Percentiles rank a stretch among this genome's conserved stretches.
These are phyloP conservation scores for Pelecanus crispus DNA, from an alignment of 2,113 vertebrate genomes.

Conservation along the genomic window DNA sequence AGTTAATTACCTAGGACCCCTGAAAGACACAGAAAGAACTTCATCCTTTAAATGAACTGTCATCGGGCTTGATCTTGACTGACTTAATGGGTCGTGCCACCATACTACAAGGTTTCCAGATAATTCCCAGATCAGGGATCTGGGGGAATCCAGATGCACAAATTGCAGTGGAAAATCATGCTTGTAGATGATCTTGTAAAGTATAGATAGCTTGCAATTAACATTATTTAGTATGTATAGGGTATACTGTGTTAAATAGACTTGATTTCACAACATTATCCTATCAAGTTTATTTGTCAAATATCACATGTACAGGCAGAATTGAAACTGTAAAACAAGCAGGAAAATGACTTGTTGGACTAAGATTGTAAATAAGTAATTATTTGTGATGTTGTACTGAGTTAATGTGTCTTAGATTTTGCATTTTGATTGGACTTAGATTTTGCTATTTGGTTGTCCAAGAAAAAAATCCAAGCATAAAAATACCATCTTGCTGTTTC, in stretches of 20 bases:
- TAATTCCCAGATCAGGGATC: neutral
- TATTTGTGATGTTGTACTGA: neutral
- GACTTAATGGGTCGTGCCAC: accelerated
- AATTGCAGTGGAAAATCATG: neutral
- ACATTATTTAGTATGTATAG: neutral
- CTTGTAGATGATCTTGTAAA: neutral
- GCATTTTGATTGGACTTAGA: neutral
- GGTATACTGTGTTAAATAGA: neutral
- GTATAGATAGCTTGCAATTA: neutral
- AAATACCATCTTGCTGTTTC: neutral
- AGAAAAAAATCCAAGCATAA: neutral
- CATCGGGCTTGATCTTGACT: neutral
- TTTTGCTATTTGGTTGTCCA: neutral
- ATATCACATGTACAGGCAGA: neutral
- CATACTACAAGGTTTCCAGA: neutral
- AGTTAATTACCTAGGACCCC: neutral
- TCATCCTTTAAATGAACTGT: neutral
- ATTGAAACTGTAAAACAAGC: neutral
- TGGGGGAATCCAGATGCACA: neutral
- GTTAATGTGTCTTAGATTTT: neutral
- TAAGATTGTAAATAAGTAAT: neutral
- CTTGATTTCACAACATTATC: neutral
- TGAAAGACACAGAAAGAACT: neutral
- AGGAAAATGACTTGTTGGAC: neutral
- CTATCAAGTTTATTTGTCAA: neutral